Evolutionary conservation across 2,113 vertebrate genomes (phyloP).

Genomic region (Pelodiscus sinensis): DNA sequence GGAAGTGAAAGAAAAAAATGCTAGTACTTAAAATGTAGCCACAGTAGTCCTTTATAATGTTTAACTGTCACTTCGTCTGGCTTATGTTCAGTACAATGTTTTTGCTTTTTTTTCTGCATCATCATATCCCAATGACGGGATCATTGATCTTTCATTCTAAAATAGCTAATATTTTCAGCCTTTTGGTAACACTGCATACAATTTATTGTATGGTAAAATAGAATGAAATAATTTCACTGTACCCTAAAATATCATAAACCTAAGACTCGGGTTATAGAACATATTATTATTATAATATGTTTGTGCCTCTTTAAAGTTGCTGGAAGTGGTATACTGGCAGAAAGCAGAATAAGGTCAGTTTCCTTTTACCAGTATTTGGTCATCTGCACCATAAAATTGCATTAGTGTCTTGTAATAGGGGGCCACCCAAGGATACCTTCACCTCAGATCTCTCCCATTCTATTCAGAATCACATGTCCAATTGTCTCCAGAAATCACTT

Average conservation of each 20-base stretch:
- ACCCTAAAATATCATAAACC: background rate
- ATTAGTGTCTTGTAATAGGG: background rate
- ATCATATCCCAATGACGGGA: background rate
- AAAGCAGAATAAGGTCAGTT: fast-evolving
- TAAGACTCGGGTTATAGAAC: background rate
- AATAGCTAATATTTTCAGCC: background rate
- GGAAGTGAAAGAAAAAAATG: background rate
- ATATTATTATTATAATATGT: background rate
- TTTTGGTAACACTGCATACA: too few species aligned
- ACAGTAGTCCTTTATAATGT: background rate
- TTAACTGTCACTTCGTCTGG: background rate
- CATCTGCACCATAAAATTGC: fast-evolving
- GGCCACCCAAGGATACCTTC: background rate
- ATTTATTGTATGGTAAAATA: background rate
- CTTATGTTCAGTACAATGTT: fast-evolving
- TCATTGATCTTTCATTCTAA: background rate
- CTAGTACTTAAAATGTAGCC: background rate
- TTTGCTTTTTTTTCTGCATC: background rate
- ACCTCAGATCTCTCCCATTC: background rate
- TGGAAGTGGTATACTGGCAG: background rate
- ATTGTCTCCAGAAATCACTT: background rate
- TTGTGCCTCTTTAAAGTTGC: background rate
- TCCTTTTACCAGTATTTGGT: background rate
- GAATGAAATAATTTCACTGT: background rate
- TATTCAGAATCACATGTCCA: background rate